phyloP scores from a whole-genome alignment of 2,797 vertebrate genomes.

The Silurus aristotelis region DNA sequence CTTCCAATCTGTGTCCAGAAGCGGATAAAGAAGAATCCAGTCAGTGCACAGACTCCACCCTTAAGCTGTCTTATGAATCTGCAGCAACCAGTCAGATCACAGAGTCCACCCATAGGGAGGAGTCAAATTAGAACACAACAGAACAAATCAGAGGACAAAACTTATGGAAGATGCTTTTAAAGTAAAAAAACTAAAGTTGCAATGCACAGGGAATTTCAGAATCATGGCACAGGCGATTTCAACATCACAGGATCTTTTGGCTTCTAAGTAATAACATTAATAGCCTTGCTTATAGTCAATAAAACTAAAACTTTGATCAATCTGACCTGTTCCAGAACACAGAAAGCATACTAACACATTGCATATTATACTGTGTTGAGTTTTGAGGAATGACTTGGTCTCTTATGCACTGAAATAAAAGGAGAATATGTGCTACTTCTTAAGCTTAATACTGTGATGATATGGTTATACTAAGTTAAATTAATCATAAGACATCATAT shows the following conservation, averaged over 20 bases:
- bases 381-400: not conserved
- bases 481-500: not conserved
- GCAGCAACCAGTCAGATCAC: slow-evolving; percentile 37
- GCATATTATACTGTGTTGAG: not conserved
- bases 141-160: slow-evolving; percentile 27
- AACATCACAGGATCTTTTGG: not conserved
- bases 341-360: not conserved
- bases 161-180: slow-evolving; percentile 4
- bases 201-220: not conserved
- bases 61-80: slow-evolving; percentile 38
- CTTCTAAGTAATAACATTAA: slow-evolving; percentile 5
- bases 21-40: slow-evolving; percentile 31
- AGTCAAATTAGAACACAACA: slow-evolving; percentile 37
- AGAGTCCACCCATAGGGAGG: slow-evolving; percentile 42
- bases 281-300: not conserved
- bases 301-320: not conserved
- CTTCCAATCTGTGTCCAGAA: slow-evolving; percentile 56
- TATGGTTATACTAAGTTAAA: not conserved
- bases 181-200: slow-evolving; percentile 15
- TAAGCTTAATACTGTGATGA: not conserved
- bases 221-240: slow-evolving; percentile 10
- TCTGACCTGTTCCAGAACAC: not conserved
- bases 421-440: not conserved
- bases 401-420: slow-evolving; percentile 10
- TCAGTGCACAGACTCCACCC: slow-evolving; percentile 38